These are phyloP conservation scores for Epizoanthus stellaris DNA, from an alignment of 92 coral and sea anemone genomes.

Conservation along the genomic window DNA sequence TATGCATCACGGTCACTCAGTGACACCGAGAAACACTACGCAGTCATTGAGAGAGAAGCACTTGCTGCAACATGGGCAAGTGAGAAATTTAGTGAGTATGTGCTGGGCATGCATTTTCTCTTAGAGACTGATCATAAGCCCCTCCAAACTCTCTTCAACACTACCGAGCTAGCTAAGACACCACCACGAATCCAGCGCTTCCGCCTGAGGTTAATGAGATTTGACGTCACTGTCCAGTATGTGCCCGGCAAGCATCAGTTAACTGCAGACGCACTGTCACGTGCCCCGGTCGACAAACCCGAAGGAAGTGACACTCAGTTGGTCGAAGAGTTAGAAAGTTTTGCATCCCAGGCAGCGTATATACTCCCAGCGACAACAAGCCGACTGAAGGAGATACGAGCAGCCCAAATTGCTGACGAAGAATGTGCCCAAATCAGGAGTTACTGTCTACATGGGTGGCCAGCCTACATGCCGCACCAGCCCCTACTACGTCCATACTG, in stretches of 20 bases:
- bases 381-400: too few species aligned
- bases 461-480: constrained; percentile 62
- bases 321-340: too few species aligned
- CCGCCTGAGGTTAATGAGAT: too few species aligned
- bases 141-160: constrained; percentile 22
- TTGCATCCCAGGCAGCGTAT: neutral
- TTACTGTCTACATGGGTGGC: constrained; percentile 66
- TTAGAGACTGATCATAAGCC: neutral
- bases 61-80: constrained; percentile 64
- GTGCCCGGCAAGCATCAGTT: too few species aligned
- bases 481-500: neutral
- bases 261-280: too few species aligned
- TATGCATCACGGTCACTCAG: constrained; percentile 66
- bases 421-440: constrained; percentile 13
- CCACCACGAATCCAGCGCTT: too few species aligned
- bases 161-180: neutral
- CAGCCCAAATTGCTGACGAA: too few species aligned
- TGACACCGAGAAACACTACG: constrained; percentile 60
- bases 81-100: constrained; percentile 57
- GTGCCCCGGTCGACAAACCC: neutral
- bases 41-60: constrained; percentile 65
- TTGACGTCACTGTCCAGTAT: too few species aligned
- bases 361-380: constrained; percentile 21
- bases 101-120: constrained; percentile 43
- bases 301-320: too few species aligned